These are phyloP conservation scores for Australoheros facetus DNA, from an alignment of 2,797 vertebrate species.

Conservation along the genomic window DNA sequence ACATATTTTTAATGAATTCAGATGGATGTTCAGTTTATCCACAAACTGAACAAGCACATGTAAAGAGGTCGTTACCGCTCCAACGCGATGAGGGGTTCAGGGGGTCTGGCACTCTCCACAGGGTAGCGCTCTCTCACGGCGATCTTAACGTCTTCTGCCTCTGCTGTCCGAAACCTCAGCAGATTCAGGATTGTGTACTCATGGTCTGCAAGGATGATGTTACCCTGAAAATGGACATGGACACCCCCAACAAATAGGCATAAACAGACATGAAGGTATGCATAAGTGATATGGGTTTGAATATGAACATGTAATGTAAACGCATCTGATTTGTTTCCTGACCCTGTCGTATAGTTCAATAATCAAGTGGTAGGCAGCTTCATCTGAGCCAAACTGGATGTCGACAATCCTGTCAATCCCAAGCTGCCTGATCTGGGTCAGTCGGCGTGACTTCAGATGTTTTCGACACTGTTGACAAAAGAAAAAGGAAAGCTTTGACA, in stretches of 20 bases:
- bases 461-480: slow-evolving; percentile 88
- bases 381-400: slow-evolving; percentile 95
- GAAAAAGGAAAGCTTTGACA: neutral
- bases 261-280: neutral
- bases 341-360: slow-evolving; percentile 97
- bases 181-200: slow-evolving; percentile 95
- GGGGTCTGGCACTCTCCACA: slow-evolving; percentile 84
- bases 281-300: neutral
- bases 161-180: slow-evolving; percentile 91
- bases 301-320: neutral
- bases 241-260: neutral
- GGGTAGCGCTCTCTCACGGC: slow-evolving; percentile 94
- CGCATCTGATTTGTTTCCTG: slow-evolving; percentile 55
- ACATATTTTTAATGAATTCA: neutral
- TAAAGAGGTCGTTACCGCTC: slow-evolving; percentile 79
- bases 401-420: slow-evolving; percentile 95
- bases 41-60: neutral
- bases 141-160: slow-evolving; percentile 92
- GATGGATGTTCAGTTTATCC: neutral
- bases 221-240: slow-evolving; percentile 83
- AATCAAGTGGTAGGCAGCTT: slow-evolving; percentile 95
- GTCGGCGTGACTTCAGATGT: slow-evolving; percentile 88
- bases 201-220: slow-evolving; percentile 92
- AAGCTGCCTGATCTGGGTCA: slow-evolving; percentile 89
- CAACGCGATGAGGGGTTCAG: slow-evolving; percentile 84